Conservation (phyloP, 1,140 invertebrate genomes). For the Octopus bimaculoides region DNA sequence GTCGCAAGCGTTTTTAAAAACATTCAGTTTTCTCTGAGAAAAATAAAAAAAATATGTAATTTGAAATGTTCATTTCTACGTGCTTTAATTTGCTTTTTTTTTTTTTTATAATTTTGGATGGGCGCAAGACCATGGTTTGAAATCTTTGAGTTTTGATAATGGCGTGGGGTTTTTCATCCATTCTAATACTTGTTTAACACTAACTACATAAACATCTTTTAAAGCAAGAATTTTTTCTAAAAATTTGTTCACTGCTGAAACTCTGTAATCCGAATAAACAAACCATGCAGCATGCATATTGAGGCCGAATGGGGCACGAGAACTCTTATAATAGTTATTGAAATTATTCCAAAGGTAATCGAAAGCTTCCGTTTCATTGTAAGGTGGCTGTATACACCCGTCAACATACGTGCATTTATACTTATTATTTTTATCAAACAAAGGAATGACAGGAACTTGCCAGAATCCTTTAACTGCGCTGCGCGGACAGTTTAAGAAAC, state of each 20-base stretch:
- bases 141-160: slow-evolving; percentile 25
- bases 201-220: slow-evolving; percentile 40
- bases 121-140: slow-evolving; percentile 36
- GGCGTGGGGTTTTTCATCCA: slow-evolving; percentile 37
- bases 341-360: slow-evolving; percentile 47
- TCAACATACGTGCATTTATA: slow-evolving; percentile 45
- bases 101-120: neutral
- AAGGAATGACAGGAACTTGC: slow-evolving; percentile 43
- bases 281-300: slow-evolving; percentile 48
- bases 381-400: slow-evolving; percentile 38
- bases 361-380: slow-evolving; percentile 31
- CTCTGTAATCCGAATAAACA: slow-evolving; percentile 28
- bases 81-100: neutral
- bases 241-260: slow-evolving; percentile 40
- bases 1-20: too few relatives aligned
- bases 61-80: neutral
- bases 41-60: neutral
- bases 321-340: slow-evolving; percentile 31
- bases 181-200: slow-evolving; percentile 30
- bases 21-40: neutral
- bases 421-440: slow-evolving; percentile 35
- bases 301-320: slow-evolving; percentile 41
- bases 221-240: slow-evolving; percentile 30
- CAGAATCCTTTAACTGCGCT: slow-evolving; percentile 34
- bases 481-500: slow-evolving; percentile 38